Conservation (phyloP, 2,888 invertebrate species). For the Drosophila recens region DNA sequence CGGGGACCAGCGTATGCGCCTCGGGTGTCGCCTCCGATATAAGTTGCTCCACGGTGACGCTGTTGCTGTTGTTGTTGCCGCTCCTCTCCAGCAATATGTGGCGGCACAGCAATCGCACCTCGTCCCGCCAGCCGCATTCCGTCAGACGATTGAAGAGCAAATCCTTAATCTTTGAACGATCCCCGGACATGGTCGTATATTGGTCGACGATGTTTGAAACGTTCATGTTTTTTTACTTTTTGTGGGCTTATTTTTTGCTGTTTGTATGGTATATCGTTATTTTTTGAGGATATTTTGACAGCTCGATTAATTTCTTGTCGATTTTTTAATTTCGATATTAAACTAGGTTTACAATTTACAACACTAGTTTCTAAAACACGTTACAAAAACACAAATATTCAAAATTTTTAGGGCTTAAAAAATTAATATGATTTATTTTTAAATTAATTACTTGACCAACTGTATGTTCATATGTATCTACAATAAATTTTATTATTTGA, state of each 20-base stretch:
- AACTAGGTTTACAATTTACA: too few relatives aligned
- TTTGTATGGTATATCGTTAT: too few relatives aligned
- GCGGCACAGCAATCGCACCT: constrained; percentile 94
- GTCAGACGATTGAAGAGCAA: constrained; percentile 91
- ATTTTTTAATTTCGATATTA: too few relatives aligned
- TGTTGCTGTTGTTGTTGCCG: constrained; percentile 86
- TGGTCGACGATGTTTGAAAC: constrained; percentile 83
- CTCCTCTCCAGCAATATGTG: constrained; percentile 92
- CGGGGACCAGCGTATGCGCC: constrained; percentile 94
- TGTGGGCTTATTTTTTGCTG: constrained; percentile 6
- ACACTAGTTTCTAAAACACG: too few relatives aligned
- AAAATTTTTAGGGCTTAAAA: too few relatives aligned
- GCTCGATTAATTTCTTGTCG: too few relatives aligned
- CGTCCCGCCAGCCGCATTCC: constrained; percentile 98
- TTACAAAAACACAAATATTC: too few relatives aligned
- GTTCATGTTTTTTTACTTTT: constrained; percentile 26
- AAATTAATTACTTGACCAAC: neutral
- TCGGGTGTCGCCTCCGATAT: constrained; percentile 93
- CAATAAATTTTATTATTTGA: constrained; percentile 47
- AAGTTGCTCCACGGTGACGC: constrained; percentile 93
- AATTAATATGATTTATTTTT: too few relatives aligned
- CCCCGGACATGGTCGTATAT: constrained; percentile 83
- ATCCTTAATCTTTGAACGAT: constrained; percentile 88
- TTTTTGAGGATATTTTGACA: too few relatives aligned
- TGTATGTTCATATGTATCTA: neutral